Conservation (phyloP, 2,113 vertebrate species). For the Casuarius casuarius region DNA sequence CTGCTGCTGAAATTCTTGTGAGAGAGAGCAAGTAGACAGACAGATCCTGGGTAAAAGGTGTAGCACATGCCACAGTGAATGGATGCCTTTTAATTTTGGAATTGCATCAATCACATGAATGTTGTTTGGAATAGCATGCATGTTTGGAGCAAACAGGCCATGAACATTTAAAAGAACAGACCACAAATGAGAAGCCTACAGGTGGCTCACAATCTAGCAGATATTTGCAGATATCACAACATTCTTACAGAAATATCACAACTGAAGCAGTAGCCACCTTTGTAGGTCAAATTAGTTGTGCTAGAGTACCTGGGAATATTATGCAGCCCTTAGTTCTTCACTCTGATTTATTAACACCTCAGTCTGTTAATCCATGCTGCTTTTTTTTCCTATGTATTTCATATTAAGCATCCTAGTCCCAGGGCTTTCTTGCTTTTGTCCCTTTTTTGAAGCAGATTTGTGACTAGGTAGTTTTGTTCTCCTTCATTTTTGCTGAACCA, state of each 20-base stretch:
- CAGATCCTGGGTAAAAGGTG: slow-evolving; percentile 19
- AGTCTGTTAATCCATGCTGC: neutral
- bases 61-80: neutral
- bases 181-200: neutral
- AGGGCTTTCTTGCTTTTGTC: neutral
- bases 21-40: slow-evolving; percentile 2
- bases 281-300: neutral
- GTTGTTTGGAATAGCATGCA: neutral
- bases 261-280: neutral
- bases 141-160: slow-evolving; percentile 18
- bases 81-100: slow-evolving; percentile 59
- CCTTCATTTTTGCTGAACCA: neutral
- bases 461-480: neutral
- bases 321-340: neutral
- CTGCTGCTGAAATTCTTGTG: slow-evolving; percentile 10
- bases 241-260: neutral
- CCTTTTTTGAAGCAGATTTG: neutral
- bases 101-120: slow-evolving; percentile 34
- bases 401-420: neutral
- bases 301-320: neutral
- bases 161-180: slow-evolving; percentile 41
- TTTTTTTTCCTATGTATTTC: neutral
- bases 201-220: neutral
- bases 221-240: neutral
- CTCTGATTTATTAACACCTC: neutral